Evolutionary conservation across 2,888 invertebrate species (phyloP), one percentile per base, ranked within the genome.

Genomic region (Chymomyza amoena): DNA sequence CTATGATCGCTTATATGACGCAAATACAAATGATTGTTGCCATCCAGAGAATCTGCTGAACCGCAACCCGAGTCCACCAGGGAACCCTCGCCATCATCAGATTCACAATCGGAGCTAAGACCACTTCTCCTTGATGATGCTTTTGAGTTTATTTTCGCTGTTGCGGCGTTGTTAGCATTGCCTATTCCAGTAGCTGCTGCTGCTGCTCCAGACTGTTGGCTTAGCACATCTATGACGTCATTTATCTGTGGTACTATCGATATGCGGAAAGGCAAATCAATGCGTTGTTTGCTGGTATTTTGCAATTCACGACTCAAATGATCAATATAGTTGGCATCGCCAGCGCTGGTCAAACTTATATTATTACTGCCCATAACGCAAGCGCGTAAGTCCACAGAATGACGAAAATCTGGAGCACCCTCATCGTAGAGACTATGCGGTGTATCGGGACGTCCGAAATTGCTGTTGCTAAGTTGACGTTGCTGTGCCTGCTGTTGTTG

Each of bases 1-100:
- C 94, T 95, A 93, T 93, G 96, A 93, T 93, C 96, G 78, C 91
- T 91, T 77, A 83, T 75, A 80, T 84, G 83, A 16, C 75, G 69
- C 77, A 80, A 68, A n/a, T 70, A 70, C 57, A 68, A 66, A 13
- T 13, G 59, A 56, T 68, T 78, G 68, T 70, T 82, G 72, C 76
- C 64, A 18, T 82, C 84, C 15, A 69, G 28, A 0, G 18, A 54
- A n/a, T 13, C 16, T 18, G 54, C 16, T 1, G 54, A 54, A 1
- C 68, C 64, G 36, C 72, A 76, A 16, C 32, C 62, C 2, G 71
- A 78, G 6, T 73, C 72, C 4, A 57, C 66, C 56, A 72, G 16
- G 1, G 70, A 75, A 32, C 70, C 73, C 3, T 85, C 80, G 0
- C 86, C 86, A 18, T 79, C 84, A 57, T 84, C 84, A 1, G 85